phyloP scores from a whole-genome alignment of 92 coral and sea anemone species.

The Palythoa grandiflora region DNA sequence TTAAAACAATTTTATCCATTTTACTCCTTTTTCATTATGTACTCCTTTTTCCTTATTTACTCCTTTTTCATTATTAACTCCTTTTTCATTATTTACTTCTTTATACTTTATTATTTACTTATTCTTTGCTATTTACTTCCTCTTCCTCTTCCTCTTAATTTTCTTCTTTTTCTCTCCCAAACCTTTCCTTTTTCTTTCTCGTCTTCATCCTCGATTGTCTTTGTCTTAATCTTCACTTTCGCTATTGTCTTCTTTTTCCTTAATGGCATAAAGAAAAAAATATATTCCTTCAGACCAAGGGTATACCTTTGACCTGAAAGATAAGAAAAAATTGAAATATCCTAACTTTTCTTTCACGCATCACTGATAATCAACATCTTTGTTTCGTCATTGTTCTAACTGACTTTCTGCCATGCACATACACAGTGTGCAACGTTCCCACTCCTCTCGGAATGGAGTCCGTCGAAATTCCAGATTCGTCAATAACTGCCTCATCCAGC shows the following conservation, averaged over 20 bases:
- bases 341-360: no score
- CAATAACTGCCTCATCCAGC: constrained; percentile 22
- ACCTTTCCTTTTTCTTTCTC: neutral
- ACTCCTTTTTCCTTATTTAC: no score
- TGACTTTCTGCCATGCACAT: neutral
- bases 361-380: no score
- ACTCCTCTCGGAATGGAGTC: constrained; percentile 37
- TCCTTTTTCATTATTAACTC: neutral
- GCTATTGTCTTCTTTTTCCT: neutral
- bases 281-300: no score
- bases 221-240: neutral
- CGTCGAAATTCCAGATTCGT: constrained; percentile 23
- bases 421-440: constrained; percentile 10
- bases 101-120: no score
- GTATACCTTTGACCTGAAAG: no score
- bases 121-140: no score
- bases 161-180: neutral
- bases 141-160: neutral
- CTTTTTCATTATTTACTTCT: neutral
- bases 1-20: no score
- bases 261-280: neutral
- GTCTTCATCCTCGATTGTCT: neutral
- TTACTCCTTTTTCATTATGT: neutral
- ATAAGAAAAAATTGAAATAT: no score
- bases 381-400: neutral